A percentile compares a stretch with the other conserved stretches of the same genome.
These are phyloP conservation scores for Micromesistius poutassou DNA, from an alignment of 2,797 vertebrate species.

Conservation along the genomic window DNA sequence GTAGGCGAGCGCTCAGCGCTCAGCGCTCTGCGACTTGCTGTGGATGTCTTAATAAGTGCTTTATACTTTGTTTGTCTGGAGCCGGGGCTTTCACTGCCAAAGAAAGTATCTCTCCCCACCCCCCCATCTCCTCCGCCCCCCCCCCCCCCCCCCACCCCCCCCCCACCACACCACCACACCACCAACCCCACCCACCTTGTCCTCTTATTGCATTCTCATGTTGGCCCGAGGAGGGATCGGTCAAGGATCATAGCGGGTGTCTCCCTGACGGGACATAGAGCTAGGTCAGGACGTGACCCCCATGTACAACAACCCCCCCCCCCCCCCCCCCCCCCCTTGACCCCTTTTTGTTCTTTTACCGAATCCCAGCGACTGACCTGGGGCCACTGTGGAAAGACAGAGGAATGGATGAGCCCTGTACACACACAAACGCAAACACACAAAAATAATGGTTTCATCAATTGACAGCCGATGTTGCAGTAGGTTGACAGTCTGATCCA, in stretches of 20 bases:
- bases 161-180: no score
- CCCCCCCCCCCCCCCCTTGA: slow-evolving; percentile 12
- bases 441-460: neutral
- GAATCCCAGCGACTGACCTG: slow-evolving; percentile 61
- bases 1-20: no score
- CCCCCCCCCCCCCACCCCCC: slow-evolving; percentile 16
- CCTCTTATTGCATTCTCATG: neutral
- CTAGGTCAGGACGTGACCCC: slow-evolving; percentile 24
- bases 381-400: slow-evolving; percentile 63
- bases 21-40: slow-evolving; percentile 61
- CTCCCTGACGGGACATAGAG: slow-evolving; percentile 5
- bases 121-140: slow-evolving; percentile 51
- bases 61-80: slow-evolving; percentile 61
- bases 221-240: slow-evolving; percentile 11
- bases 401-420: slow-evolving; percentile 51
- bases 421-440: neutral
- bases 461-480: neutral
- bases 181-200: slow-evolving; percentile 18
- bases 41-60: slow-evolving; percentile 77
- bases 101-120: slow-evolving; percentile 52
- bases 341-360: slow-evolving; percentile 34
- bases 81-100: slow-evolving; percentile 66
- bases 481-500: neutral
- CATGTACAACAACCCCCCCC: neutral
- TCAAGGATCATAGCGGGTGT: neutral